Evolutionary conservation across 2,888 invertebrate genomes (phyloP).

Genomic region (Tetramorium bicarinatum): DNA sequence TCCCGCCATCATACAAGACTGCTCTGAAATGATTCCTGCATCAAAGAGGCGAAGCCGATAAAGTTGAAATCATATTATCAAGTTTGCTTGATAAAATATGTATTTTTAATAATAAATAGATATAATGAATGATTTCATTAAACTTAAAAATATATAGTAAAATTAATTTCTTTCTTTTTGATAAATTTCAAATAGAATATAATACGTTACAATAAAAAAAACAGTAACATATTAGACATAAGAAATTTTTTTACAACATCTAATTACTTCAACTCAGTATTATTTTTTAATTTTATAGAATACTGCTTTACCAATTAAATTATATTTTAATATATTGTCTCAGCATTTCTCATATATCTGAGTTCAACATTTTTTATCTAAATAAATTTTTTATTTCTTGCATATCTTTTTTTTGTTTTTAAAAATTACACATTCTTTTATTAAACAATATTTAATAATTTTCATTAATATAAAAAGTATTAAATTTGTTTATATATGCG

Average conservation of each 20-base stretch:
- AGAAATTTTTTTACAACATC: background rate
- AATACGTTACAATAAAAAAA: background rate
- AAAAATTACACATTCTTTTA: background rate
- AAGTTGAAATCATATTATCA: conserved; percentile 3
- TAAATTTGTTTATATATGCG: background rate
- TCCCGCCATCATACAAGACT: conserved; percentile 35
- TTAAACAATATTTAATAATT: conserved; percentile 2
- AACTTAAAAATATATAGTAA: background rate
- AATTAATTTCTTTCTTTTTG: background rate
- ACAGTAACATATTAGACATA: background rate
- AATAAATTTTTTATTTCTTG: background rate
- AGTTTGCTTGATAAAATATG: background rate
- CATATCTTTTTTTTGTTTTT: background rate
- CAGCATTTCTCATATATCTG: background rate
- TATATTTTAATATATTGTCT: background rate
- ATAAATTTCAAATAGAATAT: background rate
- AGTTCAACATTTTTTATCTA: background rate
- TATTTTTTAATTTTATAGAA: conserved; percentile 13
- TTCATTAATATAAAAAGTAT: background rate
- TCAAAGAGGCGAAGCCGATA: conserved; percentile 5
- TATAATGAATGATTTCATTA: conserved; percentile 3
- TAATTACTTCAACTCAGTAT: background rate
- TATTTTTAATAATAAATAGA: conserved; percentile 1
- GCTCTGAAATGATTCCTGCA: background rate
- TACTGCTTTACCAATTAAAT: background rate